Conservation (phyloP, 2,113 vertebrate species). For the Phyllopteryx taeniolatus region DNA sequence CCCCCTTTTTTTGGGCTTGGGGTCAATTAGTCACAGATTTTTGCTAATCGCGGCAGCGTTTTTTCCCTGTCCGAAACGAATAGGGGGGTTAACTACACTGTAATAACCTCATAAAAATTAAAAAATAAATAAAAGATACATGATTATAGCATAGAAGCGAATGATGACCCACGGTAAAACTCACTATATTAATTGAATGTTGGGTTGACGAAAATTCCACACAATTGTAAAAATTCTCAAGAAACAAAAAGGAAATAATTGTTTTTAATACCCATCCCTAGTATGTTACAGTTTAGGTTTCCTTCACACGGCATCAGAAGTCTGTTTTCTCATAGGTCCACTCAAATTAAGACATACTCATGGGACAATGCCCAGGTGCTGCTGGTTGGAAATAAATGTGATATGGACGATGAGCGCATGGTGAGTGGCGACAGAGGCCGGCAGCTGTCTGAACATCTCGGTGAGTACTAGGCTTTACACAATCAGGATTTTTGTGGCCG, state of each 20-base stretch:
- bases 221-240: neutral
- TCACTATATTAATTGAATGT: too few species aligned
- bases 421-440: conserved; percentile 84
- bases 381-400: conserved; percentile 95
- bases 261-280: neutral
- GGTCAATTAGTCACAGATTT: too few species aligned
- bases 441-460: conserved; percentile 90
- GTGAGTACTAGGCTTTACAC: conserved; percentile 62
- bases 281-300: neutral
- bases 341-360: conserved; percentile 97
- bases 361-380: conserved; percentile 98
- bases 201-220: neutral
- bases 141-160: too few species aligned
- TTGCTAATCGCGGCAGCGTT: too few species aligned
- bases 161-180: too few species aligned
- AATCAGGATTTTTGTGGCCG: neutral
- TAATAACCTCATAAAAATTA: too few species aligned
- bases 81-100: too few species aligned
- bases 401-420: conserved; percentile 95
- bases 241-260: neutral
- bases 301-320: neutral
- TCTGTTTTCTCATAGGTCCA: conserved; percentile 79
- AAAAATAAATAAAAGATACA: too few species aligned
- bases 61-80: too few species aligned
- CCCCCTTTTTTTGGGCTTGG: too few species aligned